Conservation (phyloP, 1,140 invertebrate genomes). For the Periplaneta americana region DNA sequence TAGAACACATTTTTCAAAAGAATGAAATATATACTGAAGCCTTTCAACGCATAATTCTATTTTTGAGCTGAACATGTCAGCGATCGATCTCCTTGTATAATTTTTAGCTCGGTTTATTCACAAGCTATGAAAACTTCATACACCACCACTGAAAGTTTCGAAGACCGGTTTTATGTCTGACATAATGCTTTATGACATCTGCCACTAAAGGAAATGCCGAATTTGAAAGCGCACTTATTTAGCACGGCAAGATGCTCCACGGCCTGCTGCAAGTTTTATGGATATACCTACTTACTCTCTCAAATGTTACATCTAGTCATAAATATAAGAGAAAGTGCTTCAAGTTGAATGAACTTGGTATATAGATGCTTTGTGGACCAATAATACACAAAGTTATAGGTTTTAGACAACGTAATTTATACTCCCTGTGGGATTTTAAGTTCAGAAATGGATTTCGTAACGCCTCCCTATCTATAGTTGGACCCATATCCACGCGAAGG, state of each 20-base stretch:
- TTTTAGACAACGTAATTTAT: neutral
- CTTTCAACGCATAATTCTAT: too few species aligned
- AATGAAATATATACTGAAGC: too few species aligned
- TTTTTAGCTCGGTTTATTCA: neutral
- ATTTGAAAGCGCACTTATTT: neutral
- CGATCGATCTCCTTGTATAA: too few species aligned
- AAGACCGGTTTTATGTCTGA: neutral
- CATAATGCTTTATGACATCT: neutral
- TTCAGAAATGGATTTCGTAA: neutral
- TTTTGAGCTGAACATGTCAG: too few species aligned
- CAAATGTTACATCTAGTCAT: neutral
- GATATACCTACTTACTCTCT: neutral
- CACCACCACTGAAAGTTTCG: neutral
- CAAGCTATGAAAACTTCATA: neutral
- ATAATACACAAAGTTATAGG: neutral
- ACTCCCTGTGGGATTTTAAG: neutral
- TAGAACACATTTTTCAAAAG: too few species aligned
- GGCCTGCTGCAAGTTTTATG: neutral
- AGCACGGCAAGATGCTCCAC: neutral
- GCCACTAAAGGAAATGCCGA: neutral
- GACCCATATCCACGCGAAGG: too few species aligned
- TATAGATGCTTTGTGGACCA: neutral
- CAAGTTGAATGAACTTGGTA: too few species aligned
- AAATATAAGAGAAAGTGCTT: neutral
- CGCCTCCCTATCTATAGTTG: neutral